Percentiles rank a stretch among this genome's conserved stretches.
These are phyloP conservation scores for Meriones psammophilus DNA, from an alignment of 2,797 vertebrate species.

Conservation along the genomic window DNA sequence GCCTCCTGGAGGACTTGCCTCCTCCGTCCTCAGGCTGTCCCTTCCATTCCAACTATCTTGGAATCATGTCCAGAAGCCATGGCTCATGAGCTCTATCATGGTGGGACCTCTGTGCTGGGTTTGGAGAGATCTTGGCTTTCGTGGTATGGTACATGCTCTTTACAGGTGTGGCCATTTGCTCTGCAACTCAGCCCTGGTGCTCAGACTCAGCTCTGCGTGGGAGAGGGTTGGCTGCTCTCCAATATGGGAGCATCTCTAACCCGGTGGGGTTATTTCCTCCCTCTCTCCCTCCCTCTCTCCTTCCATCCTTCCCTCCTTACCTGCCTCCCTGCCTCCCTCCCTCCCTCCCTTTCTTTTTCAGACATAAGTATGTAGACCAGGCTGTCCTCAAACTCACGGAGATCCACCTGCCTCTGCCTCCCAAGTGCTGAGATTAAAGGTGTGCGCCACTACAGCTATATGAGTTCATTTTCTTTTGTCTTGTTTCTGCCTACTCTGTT, in stretches of 20 bases:
- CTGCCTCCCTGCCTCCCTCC: too few relatives aligned
- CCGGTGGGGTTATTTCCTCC: background rate
- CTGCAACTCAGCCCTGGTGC: background rate
- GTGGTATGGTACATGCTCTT: background rate
- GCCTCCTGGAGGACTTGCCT: background rate
- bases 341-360: background rate
- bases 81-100: background rate
- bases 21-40: background rate
- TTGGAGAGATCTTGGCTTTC: background rate
- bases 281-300: background rate
- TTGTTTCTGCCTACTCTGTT: conserved; percentile 1
- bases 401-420: background rate
- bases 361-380: background rate
- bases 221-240: background rate
- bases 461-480: background rate
- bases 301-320: background rate
- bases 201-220: background rate
- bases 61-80: background rate
- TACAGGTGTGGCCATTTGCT: background rate
- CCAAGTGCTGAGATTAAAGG: background rate
- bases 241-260: background rate
- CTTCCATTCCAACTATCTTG: background rate
- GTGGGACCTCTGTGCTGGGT: background rate
- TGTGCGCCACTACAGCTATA: background rate
- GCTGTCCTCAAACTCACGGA: background rate